phyloP scores from a whole-genome alignment of 1,140 invertebrate species.

The Monochamus saltuarius region DNA sequence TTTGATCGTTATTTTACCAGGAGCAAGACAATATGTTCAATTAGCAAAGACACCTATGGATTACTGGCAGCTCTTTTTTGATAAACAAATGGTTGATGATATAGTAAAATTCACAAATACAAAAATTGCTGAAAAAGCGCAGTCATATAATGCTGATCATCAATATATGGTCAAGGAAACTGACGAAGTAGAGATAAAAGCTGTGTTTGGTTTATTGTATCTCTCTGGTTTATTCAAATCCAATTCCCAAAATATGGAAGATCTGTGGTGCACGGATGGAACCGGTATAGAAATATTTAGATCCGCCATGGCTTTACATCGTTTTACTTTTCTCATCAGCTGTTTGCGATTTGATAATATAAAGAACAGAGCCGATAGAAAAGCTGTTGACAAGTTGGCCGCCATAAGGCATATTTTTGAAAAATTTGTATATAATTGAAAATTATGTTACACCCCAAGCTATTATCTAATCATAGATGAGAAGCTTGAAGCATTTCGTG shows the following conservation, averaged over 20 bases:
- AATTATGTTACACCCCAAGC: neutral
- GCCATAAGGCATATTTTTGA: constrained; percentile 11
- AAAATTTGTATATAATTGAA: constrained; percentile 5
- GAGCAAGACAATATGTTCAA: no score
- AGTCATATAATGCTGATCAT: neutral
- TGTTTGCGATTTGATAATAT: constrained; percentile 15
- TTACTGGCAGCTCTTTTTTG: neutral
- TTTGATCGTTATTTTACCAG: no score
- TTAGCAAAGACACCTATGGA: no score
- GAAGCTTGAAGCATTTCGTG: constrained; percentile 19
- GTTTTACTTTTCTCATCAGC: neutral
- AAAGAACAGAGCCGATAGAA: constrained; percentile 11
- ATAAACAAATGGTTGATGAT: neutral
- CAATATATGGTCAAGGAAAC: neutral
- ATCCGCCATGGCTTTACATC: neutral
- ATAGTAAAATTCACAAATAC: neutral
- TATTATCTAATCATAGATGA: constrained; percentile 15
- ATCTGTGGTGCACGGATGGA: neutral
- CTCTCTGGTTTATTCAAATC: neutral
- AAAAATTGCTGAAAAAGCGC: neutral
- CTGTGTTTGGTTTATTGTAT: neutral
- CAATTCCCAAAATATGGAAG: neutral
- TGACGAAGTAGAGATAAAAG: neutral
- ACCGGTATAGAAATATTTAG: constrained; percentile 3
- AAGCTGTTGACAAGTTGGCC: constrained; percentile 4